A percentile compares a stretch with the other conserved stretches of the same genome.
These are phyloP conservation scores for Wiebesia pumilae DNA, from an alignment of 1,140 invertebrate species.

Conservation along the genomic window DNA sequence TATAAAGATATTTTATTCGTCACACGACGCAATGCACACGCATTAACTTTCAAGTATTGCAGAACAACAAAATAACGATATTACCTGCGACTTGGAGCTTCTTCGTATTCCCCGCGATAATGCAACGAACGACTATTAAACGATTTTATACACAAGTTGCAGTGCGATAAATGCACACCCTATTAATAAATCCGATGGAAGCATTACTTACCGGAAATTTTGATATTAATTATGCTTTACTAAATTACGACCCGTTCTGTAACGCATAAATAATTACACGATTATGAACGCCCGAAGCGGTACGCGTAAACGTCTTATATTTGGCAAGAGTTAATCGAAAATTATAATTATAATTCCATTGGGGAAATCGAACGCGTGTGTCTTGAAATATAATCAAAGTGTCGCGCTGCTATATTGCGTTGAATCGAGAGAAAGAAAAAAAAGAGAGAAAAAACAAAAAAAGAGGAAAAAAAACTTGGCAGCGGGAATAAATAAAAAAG, in stretches of 20 bases:
- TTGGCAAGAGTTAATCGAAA: neutral
- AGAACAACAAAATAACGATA: neutral
- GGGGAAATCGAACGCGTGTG: neutral
- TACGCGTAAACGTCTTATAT: neutral
- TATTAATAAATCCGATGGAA: neutral
- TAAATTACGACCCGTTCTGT: neutral
- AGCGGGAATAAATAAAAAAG: neutral
- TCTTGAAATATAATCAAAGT: neutral
- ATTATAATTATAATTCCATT: neutral
- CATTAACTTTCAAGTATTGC: neutral
- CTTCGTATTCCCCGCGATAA: neutral
- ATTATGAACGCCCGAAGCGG: neutral
- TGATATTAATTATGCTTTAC: neutral
- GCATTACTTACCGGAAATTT: neutral
- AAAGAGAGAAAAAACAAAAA: neutral
- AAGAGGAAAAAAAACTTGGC: neutral
- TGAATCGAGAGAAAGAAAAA: neutral
- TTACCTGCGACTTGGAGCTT: neutral
- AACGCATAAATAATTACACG: neutral
- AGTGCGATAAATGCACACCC: neutral
- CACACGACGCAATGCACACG: neutral
- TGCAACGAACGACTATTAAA: neutral
- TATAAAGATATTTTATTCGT: constrained; percentile 8
- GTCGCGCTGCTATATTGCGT: neutral
- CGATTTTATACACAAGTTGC: neutral